Base-by-base conservation (phyloP, 2,113 vertebrate genomes). In the Gopherus evgoodei region DNA sequence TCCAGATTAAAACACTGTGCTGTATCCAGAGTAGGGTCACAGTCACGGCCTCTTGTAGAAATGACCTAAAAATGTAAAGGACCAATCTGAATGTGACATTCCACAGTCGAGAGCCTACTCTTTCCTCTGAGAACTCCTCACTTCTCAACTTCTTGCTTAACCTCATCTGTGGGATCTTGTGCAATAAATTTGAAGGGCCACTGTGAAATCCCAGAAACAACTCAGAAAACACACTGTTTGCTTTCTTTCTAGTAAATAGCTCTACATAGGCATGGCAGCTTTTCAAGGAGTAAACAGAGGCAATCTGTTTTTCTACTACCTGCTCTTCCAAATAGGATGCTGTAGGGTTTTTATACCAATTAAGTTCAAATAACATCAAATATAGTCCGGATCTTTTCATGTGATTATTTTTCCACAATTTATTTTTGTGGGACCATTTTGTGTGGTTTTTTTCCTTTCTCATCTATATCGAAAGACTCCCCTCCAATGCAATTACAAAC, bases 401-500 rank as follows among this genome's bases (percentile, higher is more conserved):
- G 90, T 94, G 78, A 62, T 65, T 87, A 1, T 53, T 91, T 86
- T 95, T 83, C 38, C 95, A 79, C 16, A 72, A 12, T 94, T 62
- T 91, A 17, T 69, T n/a, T 35, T 69, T 69, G 31, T 69, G 35
- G 35, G 35, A 69, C 14, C 35, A 69, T 69, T n/a, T 69, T 69
- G 59, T 62, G 13, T 6, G 35, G 35, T 65, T 69, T 17, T 17
- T 69, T 35, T 35, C 35, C 35, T 35, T n/a, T 69, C 31, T 69
- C 62, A 69, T 69, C n/a, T 11, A 57, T 81, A 31, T 90, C 88
- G 90, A 56, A 86, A 82, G 56, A 56, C 10, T 44, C 19, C 69
- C 38, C 22, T 76, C 78, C 90, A 62, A 91, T 95, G 86, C 96
- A 96, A 96, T 97, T 96, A 93, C 75, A 91, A 91, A 49, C 35